Evolutionary conservation across 2,113 vertebrate genomes (phyloP).

Genomic region (Xiphophorus hellerii): DNA sequence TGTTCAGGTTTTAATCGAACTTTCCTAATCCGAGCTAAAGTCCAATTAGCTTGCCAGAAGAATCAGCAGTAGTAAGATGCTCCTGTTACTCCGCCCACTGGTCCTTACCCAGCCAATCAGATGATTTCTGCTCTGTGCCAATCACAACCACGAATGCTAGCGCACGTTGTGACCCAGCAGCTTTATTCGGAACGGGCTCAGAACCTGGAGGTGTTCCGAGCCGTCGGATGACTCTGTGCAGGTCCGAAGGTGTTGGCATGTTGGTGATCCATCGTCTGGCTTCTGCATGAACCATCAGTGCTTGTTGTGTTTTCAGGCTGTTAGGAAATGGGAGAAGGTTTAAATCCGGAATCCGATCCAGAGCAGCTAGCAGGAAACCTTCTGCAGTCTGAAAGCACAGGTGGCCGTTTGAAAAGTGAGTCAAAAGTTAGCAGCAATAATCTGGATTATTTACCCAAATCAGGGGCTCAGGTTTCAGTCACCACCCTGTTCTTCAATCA

Average conservation of each 20-base stretch:
- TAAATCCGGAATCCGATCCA: too few relatives aligned
- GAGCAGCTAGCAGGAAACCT: too few relatives aligned
- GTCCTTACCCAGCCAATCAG: constrained; percentile 5
- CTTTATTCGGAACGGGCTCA: neutral
- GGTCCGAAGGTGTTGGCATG: neutral
- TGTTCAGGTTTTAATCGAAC: too few relatives aligned
- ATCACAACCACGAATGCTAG: neutral
- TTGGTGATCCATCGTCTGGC: neutral
- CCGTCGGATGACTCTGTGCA: neutral
- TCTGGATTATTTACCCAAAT: too few relatives aligned
- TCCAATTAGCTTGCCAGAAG: neutral
- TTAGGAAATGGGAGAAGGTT: too few relatives aligned
- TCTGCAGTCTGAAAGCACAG: too few relatives aligned
- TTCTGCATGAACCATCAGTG: neutral
- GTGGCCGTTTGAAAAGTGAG: too few relatives aligned
- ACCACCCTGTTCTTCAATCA: too few relatives aligned
- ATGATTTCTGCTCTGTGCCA: constrained; percentile 20
- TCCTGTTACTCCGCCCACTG: neutral
- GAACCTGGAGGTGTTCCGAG: neutral
- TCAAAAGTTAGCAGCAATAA: too few relatives aligned
- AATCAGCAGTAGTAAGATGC: neutral
- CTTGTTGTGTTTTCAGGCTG: neutral
- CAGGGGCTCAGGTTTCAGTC: too few relatives aligned
- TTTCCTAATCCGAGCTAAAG: too few relatives aligned
- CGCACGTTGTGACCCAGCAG: neutral